Evolutionary conservation across 2,113 vertebrate genomes (phyloP).

Genomic region (Myrmecobius fasciatus): DNA sequence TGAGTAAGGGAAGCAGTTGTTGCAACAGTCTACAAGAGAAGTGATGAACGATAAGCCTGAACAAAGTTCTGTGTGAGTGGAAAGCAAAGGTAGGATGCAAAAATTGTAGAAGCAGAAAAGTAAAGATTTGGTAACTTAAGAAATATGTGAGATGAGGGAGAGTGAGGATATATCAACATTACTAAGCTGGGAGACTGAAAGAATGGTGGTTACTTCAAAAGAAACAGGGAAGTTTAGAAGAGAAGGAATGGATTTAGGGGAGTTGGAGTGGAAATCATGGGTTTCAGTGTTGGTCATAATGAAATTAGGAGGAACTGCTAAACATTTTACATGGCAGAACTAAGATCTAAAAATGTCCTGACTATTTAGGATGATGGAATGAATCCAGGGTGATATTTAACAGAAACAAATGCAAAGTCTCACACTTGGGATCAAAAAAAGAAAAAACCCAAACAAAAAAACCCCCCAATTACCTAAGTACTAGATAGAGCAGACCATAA

Average conservation of each 20-base stretch:
- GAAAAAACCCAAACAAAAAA: no score
- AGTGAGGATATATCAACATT: not conserved
- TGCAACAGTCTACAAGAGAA: not conserved
- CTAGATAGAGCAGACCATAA: not conserved
- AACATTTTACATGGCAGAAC: not conserved
- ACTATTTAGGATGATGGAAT: not conserved
- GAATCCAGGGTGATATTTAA: not conserved
- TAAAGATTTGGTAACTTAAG: not conserved
- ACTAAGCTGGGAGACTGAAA: not conserved
- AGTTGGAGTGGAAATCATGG: not conserved
- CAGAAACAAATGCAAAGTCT: not conserved
- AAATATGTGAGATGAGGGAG: not conserved
- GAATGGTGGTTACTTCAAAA: not conserved
- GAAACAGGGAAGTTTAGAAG: not conserved
- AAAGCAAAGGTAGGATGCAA: not conserved
- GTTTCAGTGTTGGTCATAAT: not conserved
- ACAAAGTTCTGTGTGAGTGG: not conserved
- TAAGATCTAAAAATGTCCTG: not conserved
- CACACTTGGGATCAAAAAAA: not conserved
- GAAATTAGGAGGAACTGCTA: not conserved
- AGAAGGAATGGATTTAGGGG: not conserved
- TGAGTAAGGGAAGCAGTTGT: not conserved
- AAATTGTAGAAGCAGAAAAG: not conserved
- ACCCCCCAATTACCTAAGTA: not conserved
- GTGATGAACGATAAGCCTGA: not conserved